Percentiles rank a stretch among this genome's conserved stretches.
Conservation (phyloP, 1,140 invertebrate genomes). For the Dendrolimus punctatus region DNA sequence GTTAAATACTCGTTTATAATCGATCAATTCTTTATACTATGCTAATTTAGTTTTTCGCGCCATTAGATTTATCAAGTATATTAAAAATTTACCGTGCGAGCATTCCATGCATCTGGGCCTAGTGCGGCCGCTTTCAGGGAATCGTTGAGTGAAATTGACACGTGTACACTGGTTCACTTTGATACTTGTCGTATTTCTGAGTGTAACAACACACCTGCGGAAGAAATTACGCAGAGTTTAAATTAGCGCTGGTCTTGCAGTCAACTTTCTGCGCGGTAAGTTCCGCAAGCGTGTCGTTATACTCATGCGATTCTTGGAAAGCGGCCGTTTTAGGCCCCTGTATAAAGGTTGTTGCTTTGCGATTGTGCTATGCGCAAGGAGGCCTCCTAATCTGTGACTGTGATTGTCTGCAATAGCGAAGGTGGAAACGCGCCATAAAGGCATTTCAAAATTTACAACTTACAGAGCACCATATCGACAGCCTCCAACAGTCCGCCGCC, state of each 20-base stretch:
- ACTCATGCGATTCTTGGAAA: no score
- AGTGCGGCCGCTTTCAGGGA: no score
- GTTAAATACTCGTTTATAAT: slow-evolving; percentile 58
- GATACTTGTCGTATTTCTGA: no score
- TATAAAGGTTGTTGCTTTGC: slow-evolving; percentile 28
- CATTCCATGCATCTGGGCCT: no score
- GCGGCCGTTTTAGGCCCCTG: background rate
- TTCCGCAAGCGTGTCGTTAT: no score
- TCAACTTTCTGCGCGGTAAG: no score
- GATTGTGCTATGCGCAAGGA: slow-evolving; percentile 50
- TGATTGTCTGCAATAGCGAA: slow-evolving; percentile 44
- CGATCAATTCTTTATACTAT: slow-evolving; percentile 34
- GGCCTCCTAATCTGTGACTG: slow-evolving; percentile 37
- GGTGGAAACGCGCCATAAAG: slow-evolving; percentile 65
- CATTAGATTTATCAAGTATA: no score
- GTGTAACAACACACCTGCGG: no score
- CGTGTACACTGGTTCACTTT: no score
- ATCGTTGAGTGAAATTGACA: no score
- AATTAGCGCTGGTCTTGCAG: no score
- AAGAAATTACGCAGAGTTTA: no score
- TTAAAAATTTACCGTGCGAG: slow-evolving; percentile 12
- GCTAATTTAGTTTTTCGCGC: slow-evolving; percentile 16
- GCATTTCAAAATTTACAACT: slow-evolving; percentile 70
- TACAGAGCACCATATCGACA: slow-evolving; percentile 73
- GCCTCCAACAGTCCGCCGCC: slow-evolving; percentile 75